Evolutionary conservation across 1,140 invertebrate genomes (phyloP).

Genomic region (Penaeus indicus): DNA sequence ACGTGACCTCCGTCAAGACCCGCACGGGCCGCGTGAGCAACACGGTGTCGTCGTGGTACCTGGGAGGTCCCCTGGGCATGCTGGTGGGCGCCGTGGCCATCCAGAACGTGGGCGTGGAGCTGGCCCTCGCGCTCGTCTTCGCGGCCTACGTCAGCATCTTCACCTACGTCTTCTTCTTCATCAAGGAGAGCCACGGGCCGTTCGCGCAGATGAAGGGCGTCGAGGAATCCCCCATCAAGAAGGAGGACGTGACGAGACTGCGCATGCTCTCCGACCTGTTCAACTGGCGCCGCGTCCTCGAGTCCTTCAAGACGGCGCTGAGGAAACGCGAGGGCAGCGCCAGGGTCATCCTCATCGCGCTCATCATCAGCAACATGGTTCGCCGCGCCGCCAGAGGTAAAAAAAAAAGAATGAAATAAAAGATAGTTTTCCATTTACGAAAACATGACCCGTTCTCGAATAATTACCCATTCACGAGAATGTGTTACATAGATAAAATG

Average conservation of each 20-base stretch:
- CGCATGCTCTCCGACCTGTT: slow-evolving; percentile 55
- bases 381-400: slow-evolving; percentile 58
- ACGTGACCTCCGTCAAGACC: slow-evolving; percentile 45
- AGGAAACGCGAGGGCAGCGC: slow-evolving; percentile 44
- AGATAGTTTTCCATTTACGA: neutral
- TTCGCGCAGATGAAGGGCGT: slow-evolving; percentile 38
- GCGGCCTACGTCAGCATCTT: slow-evolving; percentile 26
- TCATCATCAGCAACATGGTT: slow-evolving; percentile 50
- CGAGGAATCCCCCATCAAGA: slow-evolving; percentile 1
- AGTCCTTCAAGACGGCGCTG: slow-evolving; percentile 59
- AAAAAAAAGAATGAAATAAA: neutral
- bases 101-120: slow-evolving; percentile 31
- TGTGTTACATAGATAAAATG: no score
- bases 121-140: slow-evolving; percentile 46
- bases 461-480: no score
- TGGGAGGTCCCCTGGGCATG: slow-evolving; percentile 59
- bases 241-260: slow-evolving; percentile 32
- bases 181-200: slow-evolving; percentile 61
- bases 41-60: slow-evolving; percentile 56
- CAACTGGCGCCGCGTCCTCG: slow-evolving; percentile 50
- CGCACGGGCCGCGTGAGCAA: slow-evolving; percentile 54
- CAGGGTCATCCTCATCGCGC: slow-evolving; percentile 32
- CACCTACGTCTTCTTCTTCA: slow-evolving; percentile 49
- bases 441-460: neutral
- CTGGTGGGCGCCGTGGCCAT: slow-evolving; percentile 46